Conservation (phyloP, 2,113 vertebrate genomes). For the Aleadryas rufinucha region DNA sequence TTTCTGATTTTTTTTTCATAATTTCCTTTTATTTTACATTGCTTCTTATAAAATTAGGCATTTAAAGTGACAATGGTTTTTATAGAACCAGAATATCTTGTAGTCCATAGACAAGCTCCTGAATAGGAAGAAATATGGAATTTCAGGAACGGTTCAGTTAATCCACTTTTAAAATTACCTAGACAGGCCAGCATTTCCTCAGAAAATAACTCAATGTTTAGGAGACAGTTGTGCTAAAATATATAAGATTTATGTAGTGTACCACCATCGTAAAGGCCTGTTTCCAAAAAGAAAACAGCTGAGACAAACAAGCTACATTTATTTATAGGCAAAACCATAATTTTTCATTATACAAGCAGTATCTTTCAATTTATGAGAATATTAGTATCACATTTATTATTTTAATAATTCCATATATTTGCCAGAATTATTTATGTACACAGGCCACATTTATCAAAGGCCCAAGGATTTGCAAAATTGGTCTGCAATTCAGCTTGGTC, state of each 20-base stretch:
- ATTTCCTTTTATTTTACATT: neutral
- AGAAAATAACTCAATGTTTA: conserved; percentile 26
- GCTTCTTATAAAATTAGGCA: neutral
- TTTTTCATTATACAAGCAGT: neutral
- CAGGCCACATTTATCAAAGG: neutral
- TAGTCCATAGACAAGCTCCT: neutral
- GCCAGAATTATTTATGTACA: neutral
- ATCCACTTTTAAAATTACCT: neutral
- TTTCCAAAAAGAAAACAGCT: conserved; percentile 46
- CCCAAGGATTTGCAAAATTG: neutral
- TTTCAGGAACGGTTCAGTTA: neutral
- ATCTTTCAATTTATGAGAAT: conserved; percentile 22
- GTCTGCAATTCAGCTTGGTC: neutral
- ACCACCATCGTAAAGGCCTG: neutral
- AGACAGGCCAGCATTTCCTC: neutral
- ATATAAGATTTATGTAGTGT: neutral
- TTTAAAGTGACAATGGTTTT: neutral
- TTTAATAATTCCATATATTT: conserved; percentile 35
- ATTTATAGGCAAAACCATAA: conserved; percentile 12
- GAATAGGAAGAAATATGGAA: neutral
- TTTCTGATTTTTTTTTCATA: neutral
- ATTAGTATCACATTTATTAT: conserved; percentile 10
- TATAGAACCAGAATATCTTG: neutral
- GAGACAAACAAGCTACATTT: neutral
- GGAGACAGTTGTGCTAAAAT: conserved; percentile 28